Base-by-base conservation (phyloP, 2,113 vertebrate species). In the Tragulus kanchil region DNA sequence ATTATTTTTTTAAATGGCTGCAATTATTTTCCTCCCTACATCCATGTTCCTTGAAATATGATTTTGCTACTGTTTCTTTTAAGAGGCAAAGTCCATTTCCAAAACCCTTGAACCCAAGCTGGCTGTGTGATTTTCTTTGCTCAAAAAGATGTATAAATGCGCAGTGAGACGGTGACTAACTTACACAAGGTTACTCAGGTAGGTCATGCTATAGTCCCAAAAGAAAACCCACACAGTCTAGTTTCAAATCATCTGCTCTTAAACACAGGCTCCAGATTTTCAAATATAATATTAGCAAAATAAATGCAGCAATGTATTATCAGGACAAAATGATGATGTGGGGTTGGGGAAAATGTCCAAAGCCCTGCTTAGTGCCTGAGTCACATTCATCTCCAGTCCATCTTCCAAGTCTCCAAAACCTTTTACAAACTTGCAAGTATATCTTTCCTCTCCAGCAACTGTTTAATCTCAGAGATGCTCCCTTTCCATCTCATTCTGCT, bases 281-380 rank as follows among this genome's bases (percentile, higher is more conserved):
- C 61, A 28, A 92, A 93, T 64, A 86, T 95, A 90, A 93, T 89
- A 83, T 61, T 93, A 94, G 50, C 19, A 65, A 93, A 79, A 75
- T 62, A 84, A 95, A 31, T 31, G 25, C 26, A 85, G n/a, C 9
- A 26, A 71, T 64, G 28, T 45, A 93, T 56, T 86, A 91, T 96
- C 89, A 78, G 62, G 19, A 13, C 9, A 62, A 36, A 93, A 61
- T 36, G 19, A 62, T 83, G 25, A 10, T 31, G 10, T 19, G 17
- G 77, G 15, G 0, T 52, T 86, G 45, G 50, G 15, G 48, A 48
- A 84, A 28, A 58, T 3, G 21, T 83, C 19, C 42, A 52, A n/a
- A 62, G 4, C 31, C 42, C 31, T 93, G 85, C 78, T 64, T n/a
- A 92, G 48, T 45, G 19, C 3, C 81, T 2, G 10, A 87, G 45